Percentiles rank a stretch among this genome's conserved stretches.
phyloP scores from a whole-genome alignment of 2,113 vertebrate genomes.

The Anoura caudifer region DNA sequence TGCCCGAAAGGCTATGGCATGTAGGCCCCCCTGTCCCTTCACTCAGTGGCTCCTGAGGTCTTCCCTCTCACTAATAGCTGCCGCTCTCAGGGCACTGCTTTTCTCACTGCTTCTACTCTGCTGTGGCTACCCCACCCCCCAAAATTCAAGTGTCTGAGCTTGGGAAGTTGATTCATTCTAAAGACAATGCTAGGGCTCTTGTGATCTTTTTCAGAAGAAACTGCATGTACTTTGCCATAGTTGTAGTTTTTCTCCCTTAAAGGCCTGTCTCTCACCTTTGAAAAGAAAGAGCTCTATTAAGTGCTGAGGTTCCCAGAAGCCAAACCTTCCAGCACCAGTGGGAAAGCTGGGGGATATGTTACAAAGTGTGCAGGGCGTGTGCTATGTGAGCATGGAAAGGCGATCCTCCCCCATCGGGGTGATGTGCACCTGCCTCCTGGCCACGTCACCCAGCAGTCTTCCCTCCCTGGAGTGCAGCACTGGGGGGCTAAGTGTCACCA shows the following conservation, averaged over 20 bases:
- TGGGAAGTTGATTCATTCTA: background rate
- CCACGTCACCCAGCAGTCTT: background rate
- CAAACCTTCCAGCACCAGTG: background rate
- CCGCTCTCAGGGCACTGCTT: background rate
- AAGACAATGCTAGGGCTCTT: background rate
- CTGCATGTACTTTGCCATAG: background rate
- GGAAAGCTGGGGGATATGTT: background rate
- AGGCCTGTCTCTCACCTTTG: background rate
- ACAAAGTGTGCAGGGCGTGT: background rate
- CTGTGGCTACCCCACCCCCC: background rate
- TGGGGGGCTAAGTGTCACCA: background rate
- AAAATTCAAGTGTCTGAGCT: background rate
- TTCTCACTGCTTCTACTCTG: background rate
- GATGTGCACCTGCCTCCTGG: background rate
- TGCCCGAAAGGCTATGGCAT: background rate
- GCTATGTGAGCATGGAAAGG: background rate
- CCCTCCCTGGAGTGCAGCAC: background rate
- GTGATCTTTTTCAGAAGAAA: background rate
- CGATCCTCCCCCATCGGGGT: background rate
- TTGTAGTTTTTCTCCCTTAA: background rate
- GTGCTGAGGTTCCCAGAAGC: background rate
- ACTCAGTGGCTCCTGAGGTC: background rate
- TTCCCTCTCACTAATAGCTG: background rate
- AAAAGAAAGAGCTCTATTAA: background rate
- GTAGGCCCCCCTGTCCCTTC: background rate